Conservation (phyloP, 2,113 vertebrate species). For the Tenebrosternarchus preto region DNA sequence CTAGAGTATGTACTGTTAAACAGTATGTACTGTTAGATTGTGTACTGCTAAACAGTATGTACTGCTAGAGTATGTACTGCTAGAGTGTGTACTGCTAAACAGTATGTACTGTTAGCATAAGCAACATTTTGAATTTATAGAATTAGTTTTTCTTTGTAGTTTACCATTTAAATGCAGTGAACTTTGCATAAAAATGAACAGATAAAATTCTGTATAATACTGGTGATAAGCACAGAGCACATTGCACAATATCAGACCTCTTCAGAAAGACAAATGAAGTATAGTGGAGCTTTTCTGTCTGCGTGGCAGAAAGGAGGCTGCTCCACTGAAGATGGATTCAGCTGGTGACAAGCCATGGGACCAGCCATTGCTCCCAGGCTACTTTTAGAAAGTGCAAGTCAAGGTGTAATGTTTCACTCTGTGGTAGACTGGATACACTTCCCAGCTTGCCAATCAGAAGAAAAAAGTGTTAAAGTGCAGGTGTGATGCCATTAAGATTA, state of each 20-base stretch:
- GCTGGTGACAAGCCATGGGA: conserved; percentile 66
- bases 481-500: conserved; percentile 28
- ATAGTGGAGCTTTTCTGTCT: neutral
- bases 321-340: conserved; percentile 66
- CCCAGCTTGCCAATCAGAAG: conserved; percentile 69
- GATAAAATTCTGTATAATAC: neutral
- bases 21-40: too few species aligned
- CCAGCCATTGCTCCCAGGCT: conserved; percentile 64
- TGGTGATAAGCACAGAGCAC: neutral
- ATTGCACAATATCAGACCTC: neutral
- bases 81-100: too few species aligned
- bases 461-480: conserved; percentile 54
- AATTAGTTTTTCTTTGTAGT: neutral
- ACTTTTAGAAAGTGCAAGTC: conserved; percentile 83
- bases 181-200: neutral
- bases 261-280: neutral
- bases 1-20: too few species aligned
- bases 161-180: neutral
- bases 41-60: too few species aligned
- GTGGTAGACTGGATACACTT: conserved; percentile 69
- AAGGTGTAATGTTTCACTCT: conserved; percentile 75
- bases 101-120: conserved; percentile 6
- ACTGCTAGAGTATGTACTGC: too few species aligned
- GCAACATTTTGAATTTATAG: neutral
- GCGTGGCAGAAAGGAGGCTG: conserved; percentile 30